Conservation (phyloP, 1,140 invertebrate species). For the Cheumatopsyche charites region DNA sequence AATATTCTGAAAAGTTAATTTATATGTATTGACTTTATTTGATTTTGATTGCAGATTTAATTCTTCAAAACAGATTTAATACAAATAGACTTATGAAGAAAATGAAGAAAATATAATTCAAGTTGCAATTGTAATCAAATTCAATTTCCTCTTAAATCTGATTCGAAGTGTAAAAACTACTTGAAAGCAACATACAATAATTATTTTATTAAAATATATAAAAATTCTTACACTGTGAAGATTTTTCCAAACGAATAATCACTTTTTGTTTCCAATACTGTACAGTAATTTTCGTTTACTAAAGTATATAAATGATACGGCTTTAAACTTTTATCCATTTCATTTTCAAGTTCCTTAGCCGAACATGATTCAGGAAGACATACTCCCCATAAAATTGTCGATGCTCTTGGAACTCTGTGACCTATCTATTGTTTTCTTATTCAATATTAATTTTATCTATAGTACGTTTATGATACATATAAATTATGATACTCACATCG, state of each 20-base stretch:
- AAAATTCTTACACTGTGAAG: constrained; percentile 55
- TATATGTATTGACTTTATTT: too few species aligned
- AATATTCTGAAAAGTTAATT: constrained; percentile 36
- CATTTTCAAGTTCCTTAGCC: constrained; percentile 62
- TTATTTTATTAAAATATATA: background rate
- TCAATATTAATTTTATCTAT: constrained; percentile 5
- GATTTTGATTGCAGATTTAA: too few species aligned
- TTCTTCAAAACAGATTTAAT: too few species aligned
- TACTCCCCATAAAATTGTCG: constrained; percentile 67
- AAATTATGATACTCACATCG: constrained; percentile 58
- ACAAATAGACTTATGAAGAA: too few species aligned
- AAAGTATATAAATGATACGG: constrained; percentile 28
- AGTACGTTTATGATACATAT: too few species aligned
- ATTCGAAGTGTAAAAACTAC: too few species aligned
- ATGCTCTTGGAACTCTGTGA: constrained; percentile 67
- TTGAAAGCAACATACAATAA: too few species aligned
- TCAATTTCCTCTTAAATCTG: too few species aligned
- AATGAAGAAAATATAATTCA: too few species aligned
- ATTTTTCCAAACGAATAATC: constrained; percentile 55
- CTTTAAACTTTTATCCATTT: constrained; percentile 50
- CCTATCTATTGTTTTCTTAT: constrained; percentile 62
- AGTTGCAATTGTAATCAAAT: too few species aligned
- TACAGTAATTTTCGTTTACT: constrained; percentile 55
- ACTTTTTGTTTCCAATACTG: constrained; percentile 52
- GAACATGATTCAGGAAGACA: constrained; percentile 67